Evolutionary conservation across 1,140 invertebrate species (phyloP).

Genomic region (Nasonia vitripennis): DNA sequence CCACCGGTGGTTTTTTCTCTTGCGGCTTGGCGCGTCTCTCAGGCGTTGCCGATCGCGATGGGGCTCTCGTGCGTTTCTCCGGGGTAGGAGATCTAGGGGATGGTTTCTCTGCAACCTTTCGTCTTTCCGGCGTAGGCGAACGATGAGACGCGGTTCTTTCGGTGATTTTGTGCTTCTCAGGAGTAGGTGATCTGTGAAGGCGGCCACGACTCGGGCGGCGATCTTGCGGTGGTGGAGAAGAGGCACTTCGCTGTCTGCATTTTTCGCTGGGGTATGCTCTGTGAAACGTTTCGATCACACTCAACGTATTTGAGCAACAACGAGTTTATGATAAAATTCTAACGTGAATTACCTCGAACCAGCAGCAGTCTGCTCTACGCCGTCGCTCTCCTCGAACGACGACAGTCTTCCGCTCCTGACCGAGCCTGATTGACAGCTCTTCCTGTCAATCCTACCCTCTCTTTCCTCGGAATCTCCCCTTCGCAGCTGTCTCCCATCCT

Average conservation of each 20-base stretch:
- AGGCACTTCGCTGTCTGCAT: constrained; percentile 17
- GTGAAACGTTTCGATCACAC: neutral
- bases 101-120: neutral
- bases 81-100: constrained; percentile 11
- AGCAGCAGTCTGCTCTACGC: neutral
- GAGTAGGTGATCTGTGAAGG: neutral
- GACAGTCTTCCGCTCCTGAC: constrained; percentile 53
- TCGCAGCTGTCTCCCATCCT: neutral
- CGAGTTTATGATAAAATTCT: neutral
- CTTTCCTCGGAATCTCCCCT: constrained; percentile 48
- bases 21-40: constrained; percentile 20
- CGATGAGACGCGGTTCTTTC: neutral
- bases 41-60: neutral
- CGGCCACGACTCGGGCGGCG: neutral
- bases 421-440: constrained; percentile 46
- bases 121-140: constrained; percentile 27
- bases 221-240: constrained; percentile 1
- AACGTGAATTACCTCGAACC: constrained; percentile 11
- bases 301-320: neutral
- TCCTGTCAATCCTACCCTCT: constrained; percentile 46
- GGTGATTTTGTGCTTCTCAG: constrained; percentile 9
- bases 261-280: neutral
- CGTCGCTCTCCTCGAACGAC: constrained; percentile 46
- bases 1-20: constrained; percentile 32
- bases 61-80: neutral